Base-by-base conservation (phyloP, 2,888 invertebrate species). In the Phyto melanocephala region DNA sequence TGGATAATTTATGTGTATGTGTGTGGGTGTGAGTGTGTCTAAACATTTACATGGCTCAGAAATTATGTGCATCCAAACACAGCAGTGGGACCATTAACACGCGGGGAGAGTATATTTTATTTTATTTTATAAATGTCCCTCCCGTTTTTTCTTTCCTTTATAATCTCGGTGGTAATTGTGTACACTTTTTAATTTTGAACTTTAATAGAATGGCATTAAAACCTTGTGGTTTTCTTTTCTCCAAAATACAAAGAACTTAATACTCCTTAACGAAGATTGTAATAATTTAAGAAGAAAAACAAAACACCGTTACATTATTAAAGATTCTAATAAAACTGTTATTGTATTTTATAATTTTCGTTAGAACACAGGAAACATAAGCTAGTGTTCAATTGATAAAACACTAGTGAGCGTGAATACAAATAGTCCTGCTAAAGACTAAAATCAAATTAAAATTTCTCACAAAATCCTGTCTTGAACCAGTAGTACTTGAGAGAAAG, bases 51-150 rank as follows among this genome's bases (percentile, higher is more conserved):
- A 45, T 22, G 15, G 5, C 1, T 37, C 1, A 11, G 5, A 1
- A n/a, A 10, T 7, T 20, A 8, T 7, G n/a, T 47, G 35, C 28
- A 45, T 50, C 22, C n/a, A 10, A 28, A 60, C 22, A 24, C 50
- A 42, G n/a, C 50, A 52, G 52, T 42, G 28, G 67, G 60, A 52
- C 33, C 76, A 56, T 52, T 17, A 50, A 62, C 33, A 76, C 35
- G 52, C 10, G 33, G 52, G 68, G 17, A 54, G 54, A 28, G n/a
- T n/a, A 28, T 3, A 5, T 28, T 75, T 28, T 11, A 17, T 74
- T 63, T 42, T n/a, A 47, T 60, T 35, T 42, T 58, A 45, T 58
- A 11, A 58, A 45, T 20, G 20, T 22, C 11, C 45, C 24, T 17
- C 40, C 52, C n/a, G 4, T 28, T 28, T 28, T 28, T n/a, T n/a